A percentile compares a stretch with the other conserved stretches of the same genome.
Conservation (phyloP, 2,113 vertebrate species). For the Genyomyrus donnyi region DNA sequence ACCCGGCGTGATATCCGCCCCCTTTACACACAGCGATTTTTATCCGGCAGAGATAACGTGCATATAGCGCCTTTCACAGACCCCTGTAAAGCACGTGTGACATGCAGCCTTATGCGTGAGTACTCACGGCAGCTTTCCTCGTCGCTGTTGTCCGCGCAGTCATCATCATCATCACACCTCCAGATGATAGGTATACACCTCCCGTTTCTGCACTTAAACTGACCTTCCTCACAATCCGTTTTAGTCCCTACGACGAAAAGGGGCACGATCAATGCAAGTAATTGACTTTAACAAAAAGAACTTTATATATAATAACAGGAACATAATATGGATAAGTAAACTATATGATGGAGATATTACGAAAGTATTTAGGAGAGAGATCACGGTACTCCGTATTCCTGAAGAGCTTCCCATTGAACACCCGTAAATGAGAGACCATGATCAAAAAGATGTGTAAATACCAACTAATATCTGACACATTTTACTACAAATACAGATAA, state of each 20-base stretch:
- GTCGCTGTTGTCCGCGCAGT: conserved; percentile 91
- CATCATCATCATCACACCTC: conserved; percentile 92
- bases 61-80: not conserved
- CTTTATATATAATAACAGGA: not conserved
- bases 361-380: too few relatives aligned
- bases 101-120: not conserved
- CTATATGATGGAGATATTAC: not conserved
- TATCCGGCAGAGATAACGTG: not conserved
- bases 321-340: not conserved
- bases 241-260: conserved; percentile 53
- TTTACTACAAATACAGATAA: not conserved
- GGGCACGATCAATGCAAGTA: not conserved
- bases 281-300: not conserved
- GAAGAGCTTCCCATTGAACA: not conserved
- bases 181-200: conserved; percentile 88
- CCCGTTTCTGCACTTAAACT: conserved; percentile 87
- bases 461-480: not conserved
- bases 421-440: not conserved
- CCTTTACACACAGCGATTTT: not conserved
- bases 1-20: not conserved
- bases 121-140: conserved; percentile 95
- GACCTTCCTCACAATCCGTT: conserved; percentile 76
- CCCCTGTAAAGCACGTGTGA: not conserved
- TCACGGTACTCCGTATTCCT: not conserved
- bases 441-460: not conserved